Evolutionary conservation across 2,888 invertebrate genomes (phyloP), one percentile per base, ranked within the genome.

Genomic region (Zaprionus bogoriensis): DNA sequence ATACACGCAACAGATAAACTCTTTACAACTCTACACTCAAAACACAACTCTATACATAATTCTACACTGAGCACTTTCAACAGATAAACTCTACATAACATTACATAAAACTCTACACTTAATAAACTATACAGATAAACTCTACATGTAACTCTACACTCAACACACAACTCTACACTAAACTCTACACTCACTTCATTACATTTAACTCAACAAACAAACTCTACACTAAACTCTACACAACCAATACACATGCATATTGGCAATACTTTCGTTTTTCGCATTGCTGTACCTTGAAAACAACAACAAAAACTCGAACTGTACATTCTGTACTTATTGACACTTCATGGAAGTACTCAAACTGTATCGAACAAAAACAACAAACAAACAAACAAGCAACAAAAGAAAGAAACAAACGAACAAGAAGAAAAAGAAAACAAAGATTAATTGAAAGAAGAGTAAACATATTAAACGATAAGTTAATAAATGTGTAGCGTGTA

Each of bases 401-500:
- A 59, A 63, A 41, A 20, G 3, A 6, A 41, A 22, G 6, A 5
- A 41, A 41, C 6, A 23, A 57, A 58, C 23, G 27, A 27, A 7
- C 3, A 17, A 14, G 5, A 32, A 1, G 32, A 36, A 7, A 14
- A 14, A 32, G 14, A 32, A 36, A 17, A 36, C 17, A 17, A 36
- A 36, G 9, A 36, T 36, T 36, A 36, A 36, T 36, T 36, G 32
- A 36, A 52, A 62, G 50, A 63, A 71, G 60, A 65, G 71, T 14
- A 62, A 51, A 81, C 70, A 58, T 81, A 84, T 71, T 81, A 81
- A 81, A 71, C 62, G 63, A 52, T 84, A 79, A 84, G 85, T 66
- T 77, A 79, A 81, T 79, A 82, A 83, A 84, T 79, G 85, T 84
- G 78, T 79, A 79, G 79, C 67, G 82, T 79, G 85, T 79, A 81